Conservation (phyloP, 1,140 invertebrate genomes). For the Lutraria rhynchaena region DNA sequence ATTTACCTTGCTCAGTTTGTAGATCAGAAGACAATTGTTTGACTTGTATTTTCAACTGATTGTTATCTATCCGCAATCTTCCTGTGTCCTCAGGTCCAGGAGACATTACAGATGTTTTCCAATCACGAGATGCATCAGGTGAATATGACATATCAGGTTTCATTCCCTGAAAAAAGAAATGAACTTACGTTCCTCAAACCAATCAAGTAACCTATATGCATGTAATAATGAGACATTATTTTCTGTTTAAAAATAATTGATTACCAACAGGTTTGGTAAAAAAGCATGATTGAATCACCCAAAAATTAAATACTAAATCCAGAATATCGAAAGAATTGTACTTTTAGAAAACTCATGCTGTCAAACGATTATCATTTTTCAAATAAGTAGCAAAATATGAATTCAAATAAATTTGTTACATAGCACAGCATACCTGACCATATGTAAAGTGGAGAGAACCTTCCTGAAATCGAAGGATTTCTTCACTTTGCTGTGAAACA, state of each 20-base stretch:
- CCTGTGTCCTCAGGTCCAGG: slow-evolving; percentile 51
- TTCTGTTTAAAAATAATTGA: no score
- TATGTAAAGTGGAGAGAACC: slow-evolving; percentile 24
- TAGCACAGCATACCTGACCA: slow-evolving; percentile 32
- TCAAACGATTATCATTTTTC: neutral
- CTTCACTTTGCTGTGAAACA: slow-evolving; percentile 39
- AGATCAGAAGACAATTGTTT: slow-evolving; percentile 55
- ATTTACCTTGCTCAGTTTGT: slow-evolving; percentile 59
- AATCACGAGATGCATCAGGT: slow-evolving; percentile 32
- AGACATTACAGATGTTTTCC: slow-evolving; percentile 28
- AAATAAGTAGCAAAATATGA: neutral
- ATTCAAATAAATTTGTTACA: no score
- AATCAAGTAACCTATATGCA: no score
- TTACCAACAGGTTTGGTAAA: no score
- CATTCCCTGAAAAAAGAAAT: slow-evolving; percentile 17
- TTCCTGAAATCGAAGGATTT: slow-evolving; percentile 38
- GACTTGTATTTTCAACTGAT: slow-evolving; percentile 55
- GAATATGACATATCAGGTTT: slow-evolving; percentile 53
- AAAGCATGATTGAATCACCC: no score
- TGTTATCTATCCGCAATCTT: slow-evolving; percentile 52
- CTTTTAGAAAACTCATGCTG: neutral
- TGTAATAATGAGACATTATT: no score
- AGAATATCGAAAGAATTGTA: neutral
- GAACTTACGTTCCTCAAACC: no score
- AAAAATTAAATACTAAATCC: neutral